Percentiles rank a stretch among this genome's conserved stretches.
Evolutionary conservation across 2,113 vertebrate species (phyloP).

Genomic region (Glaucidium brasilianum): DNA sequence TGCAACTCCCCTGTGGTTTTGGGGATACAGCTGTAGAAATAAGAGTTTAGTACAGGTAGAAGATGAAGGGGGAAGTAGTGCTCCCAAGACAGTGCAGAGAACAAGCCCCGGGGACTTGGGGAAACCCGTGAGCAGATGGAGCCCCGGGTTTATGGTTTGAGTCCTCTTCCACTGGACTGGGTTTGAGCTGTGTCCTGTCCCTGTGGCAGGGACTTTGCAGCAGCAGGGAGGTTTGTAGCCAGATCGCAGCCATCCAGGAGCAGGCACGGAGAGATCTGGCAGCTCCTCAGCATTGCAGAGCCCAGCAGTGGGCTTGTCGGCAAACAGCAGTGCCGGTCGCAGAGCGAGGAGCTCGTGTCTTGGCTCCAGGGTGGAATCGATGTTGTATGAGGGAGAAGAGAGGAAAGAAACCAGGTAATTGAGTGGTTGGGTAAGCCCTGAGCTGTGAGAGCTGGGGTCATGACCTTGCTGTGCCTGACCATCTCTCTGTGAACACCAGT

Average conservation of each 20-base stretch:
- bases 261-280: not conserved
- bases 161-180: accelerated
- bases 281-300: not conserved
- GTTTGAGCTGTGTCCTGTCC: not conserved
- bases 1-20: not conserved
- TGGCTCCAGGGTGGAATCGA: not conserved
- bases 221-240: not conserved
- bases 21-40: not conserved
- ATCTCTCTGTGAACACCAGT: not conserved
- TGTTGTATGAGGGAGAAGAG: not conserved
- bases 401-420: not conserved
- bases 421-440: not conserved
- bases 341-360: not conserved
- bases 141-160: not conserved
- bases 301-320: not conserved
- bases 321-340: not conserved
- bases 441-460: not conserved
- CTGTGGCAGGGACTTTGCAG: not conserved
- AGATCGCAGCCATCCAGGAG: not conserved
- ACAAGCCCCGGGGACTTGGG: not conserved
- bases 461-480: not conserved
- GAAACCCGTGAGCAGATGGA: not conserved
- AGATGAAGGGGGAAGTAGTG: not conserved
- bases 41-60: not conserved
- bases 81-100: not conserved